Evolutionary conservation across 2,888 invertebrate genomes (phyloP).

Genomic region (Thymelicus lineola): DNA sequence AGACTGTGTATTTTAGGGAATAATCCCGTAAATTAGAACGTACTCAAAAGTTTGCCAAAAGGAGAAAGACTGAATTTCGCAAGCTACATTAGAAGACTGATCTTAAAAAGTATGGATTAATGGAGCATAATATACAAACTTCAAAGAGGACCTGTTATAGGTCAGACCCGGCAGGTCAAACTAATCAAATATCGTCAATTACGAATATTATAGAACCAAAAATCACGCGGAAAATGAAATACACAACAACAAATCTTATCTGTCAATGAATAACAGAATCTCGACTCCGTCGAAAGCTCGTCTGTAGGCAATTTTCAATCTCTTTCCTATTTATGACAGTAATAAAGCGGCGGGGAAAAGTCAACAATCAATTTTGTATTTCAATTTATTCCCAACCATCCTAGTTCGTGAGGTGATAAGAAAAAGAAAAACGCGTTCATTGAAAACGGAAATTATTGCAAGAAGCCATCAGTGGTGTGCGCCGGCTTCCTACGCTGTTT

Average conservation of each 20-base stretch:
- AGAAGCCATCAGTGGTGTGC: constrained; percentile 83
- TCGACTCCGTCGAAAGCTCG: constrained; percentile 62
- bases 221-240: constrained; percentile 48
- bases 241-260: constrained; percentile 55
- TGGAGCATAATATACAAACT: too few species aligned
- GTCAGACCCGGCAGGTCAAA: not conserved
- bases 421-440: constrained; percentile 83
- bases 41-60: too few species aligned
- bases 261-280: constrained; percentile 63
- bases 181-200: not conserved
- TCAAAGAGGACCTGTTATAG: too few species aligned
- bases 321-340: constrained; percentile 84
- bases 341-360: constrained; percentile 83
- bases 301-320: constrained; percentile 81
- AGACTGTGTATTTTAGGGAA: too few species aligned
- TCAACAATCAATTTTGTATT: constrained; percentile 86
- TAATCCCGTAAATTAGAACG: too few species aligned
- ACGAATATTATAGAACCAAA: constrained; percentile 2
- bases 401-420: constrained; percentile 84
- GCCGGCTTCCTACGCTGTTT: constrained; percentile 66
- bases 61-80: too few species aligned
- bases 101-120: too few species aligned
- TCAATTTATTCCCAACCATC: constrained; percentile 85
- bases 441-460: constrained; percentile 85
- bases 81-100: too few species aligned